Evolutionary conservation across 2,888 invertebrate species (phyloP), one percentile per base, ranked within the genome.

Genomic region (Cheilosia urbana): DNA sequence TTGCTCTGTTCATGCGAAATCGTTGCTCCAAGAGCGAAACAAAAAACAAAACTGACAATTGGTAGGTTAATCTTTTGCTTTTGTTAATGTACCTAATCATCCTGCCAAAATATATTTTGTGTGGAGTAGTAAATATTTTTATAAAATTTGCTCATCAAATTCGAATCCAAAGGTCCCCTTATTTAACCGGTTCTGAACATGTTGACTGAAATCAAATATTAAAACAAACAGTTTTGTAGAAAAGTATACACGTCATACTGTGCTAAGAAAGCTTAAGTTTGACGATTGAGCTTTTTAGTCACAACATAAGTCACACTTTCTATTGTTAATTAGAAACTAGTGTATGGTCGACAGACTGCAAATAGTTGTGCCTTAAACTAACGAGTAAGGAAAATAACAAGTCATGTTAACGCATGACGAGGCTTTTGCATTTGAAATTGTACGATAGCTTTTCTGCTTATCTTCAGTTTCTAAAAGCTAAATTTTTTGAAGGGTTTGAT

Each of bases 351-450:
- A 13, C 49, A 47, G n/a, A 7, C 0, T 2, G 0, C 4, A 2
- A 2, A 3, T 2, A 40, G 9, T 84, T 13, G 84, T 84, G 84
- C 84, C 79, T 84, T 84, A 84, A 84, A 84, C 79, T 84, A 84
- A 84, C 84, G 84, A 84, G 84, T 84, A 84, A 84, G 84, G 84
- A 84, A 84, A 84, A 84, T 84, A 84, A 84, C 79, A 76, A 47
- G 55, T 73, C 66, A 84, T 84, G 84, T 24, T 84, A 80, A 80
- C 75, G 71, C 79, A 84, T 84, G 84, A 73, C 27, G 79, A 60
- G 19, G 84, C 84, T 84, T 84, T 84, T 75, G 79, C 79, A 66
- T 40, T 55, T 11, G 79, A 66, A 79, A 60, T 65, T 47, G 51
- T 34, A n/a, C 13, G 27, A 58, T 66, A 34, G 55, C 69, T 65